These are phyloP conservation scores for Entomobrya proxima DNA, from an alignment of 2,888 invertebrate genomes.

Conservation along the genomic window DNA sequence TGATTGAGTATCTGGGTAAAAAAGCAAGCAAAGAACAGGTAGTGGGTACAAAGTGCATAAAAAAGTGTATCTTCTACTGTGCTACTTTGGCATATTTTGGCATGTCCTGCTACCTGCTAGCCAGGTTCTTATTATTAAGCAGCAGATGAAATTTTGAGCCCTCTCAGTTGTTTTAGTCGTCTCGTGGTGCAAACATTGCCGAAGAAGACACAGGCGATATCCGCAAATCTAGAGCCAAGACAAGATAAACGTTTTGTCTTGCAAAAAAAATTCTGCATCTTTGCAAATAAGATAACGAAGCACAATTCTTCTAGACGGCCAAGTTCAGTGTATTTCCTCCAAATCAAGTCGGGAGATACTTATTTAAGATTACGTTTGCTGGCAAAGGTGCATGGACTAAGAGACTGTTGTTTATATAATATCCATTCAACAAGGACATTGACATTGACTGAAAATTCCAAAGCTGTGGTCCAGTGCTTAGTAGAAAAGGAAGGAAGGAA, in stretches of 20 bases:
- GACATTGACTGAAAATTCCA: not conserved
- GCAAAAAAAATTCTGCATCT: not conserved
- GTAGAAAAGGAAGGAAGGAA: not conserved
- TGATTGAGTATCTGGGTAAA: slow-evolving; percentile 41
- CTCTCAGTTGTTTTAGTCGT: slow-evolving; percentile 32
- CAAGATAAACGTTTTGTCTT: not conserved
- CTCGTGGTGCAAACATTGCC: slow-evolving; percentile 44
- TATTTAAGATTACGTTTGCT: slow-evolving; percentile 27
- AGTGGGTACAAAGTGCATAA: not conserved
- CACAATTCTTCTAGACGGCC: not conserved
- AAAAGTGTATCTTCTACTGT: not conserved
- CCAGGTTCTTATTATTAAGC: slow-evolving; percentile 15
- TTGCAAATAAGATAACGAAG: not conserved
- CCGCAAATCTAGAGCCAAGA: slow-evolving; percentile 12
- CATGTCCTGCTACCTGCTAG: not conserved
- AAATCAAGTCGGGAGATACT: not conserved
- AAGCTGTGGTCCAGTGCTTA: slow-evolving; percentile 9
- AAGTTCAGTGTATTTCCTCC: slow-evolving; percentile 35
- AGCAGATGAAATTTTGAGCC: slow-evolving; percentile 27
- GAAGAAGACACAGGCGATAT: not conserved
- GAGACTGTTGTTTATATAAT: not conserved
- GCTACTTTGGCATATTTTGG: not conserved
- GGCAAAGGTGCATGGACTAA: slow-evolving; percentile 26
- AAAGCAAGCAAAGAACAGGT: not conserved
- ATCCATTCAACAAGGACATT: not conserved